A percentile compares a stretch with the other conserved stretches of the same genome.
These are phyloP conservation scores for Cataglyphis hispanica DNA, from an alignment of 1,140 invertebrate species.

Conservation along the genomic window DNA sequence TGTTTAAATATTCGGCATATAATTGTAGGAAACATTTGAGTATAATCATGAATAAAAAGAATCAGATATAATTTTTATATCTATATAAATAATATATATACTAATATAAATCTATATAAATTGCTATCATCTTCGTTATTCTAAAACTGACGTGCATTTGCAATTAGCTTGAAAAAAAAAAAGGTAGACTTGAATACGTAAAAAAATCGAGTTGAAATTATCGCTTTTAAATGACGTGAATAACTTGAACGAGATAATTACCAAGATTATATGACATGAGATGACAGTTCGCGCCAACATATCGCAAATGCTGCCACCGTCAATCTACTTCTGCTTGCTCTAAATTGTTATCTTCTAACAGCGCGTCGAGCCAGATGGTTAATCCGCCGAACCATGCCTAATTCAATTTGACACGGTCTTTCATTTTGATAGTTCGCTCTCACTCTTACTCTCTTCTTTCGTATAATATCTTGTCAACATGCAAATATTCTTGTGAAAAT, in stretches of 20 bases:
- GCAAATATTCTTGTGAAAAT: conserved; percentile 39
- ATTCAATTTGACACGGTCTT: conserved; percentile 80
- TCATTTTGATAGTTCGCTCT: conserved; percentile 69
- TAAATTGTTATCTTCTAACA: conserved; percentile 53
- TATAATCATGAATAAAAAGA: not conserved
- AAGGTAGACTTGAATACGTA: not conserved
- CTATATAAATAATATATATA: no score
- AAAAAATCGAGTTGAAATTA: not conserved
- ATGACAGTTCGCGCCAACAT: conserved; percentile 48
- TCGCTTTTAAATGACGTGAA: conserved; percentile 16
- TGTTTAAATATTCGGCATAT: not conserved
- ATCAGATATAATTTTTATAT: not conserved
- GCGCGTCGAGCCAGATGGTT: conserved; percentile 65
- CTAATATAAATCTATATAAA: no score
- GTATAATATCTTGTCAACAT: conserved; percentile 33
- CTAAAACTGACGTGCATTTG: not conserved
- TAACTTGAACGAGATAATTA: conserved; percentile 44
- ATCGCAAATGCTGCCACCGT: conserved; percentile 59
- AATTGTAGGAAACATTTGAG: not conserved
- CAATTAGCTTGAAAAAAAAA: conserved; percentile 4
- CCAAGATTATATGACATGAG: conserved; percentile 37
- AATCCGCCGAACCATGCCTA: conserved; percentile 78
- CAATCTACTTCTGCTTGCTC: conserved; percentile 56
- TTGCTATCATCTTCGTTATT: not conserved
- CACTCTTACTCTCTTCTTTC: conserved; percentile 14